A percentile compares a stretch with the other conserved stretches of the same genome.
phyloP scores from a whole-genome alignment of 2,113 vertebrate genomes.

The Aegithalos caudatus region DNA sequence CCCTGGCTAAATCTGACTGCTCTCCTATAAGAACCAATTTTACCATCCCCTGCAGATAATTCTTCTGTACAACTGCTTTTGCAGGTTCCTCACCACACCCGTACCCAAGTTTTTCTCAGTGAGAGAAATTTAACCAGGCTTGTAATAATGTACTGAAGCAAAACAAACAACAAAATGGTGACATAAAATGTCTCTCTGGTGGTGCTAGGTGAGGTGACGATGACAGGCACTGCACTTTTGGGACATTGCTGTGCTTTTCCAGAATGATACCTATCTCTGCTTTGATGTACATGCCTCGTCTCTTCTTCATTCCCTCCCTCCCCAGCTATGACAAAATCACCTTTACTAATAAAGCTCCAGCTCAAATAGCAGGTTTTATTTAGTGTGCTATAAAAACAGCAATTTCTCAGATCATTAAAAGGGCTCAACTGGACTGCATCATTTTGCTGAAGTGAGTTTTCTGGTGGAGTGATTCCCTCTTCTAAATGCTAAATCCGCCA shows the following conservation, averaged over 20 bases:
- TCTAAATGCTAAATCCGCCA: not conserved
- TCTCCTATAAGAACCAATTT: not conserved
- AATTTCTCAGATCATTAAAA: constrained; percentile 76
- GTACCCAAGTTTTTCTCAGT: not conserved
- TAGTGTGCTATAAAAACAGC: constrained; percentile 72
- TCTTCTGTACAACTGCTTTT: not conserved
- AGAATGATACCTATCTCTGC: not conserved
- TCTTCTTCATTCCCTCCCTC: not conserved
- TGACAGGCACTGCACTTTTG: not conserved
- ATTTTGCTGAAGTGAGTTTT: constrained; percentile 65
- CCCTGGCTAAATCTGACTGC: not conserved
- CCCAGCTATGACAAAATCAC: not conserved
- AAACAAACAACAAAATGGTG: not conserved
- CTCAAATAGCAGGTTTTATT: constrained; percentile 73
- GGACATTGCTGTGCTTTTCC: not conserved
- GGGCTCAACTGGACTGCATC: constrained; percentile 56
- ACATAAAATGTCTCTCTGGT: not conserved
- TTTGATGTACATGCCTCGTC: not conserved
- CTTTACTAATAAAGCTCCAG: constrained; percentile 64
- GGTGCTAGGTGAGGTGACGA: not conserved
- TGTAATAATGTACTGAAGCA: not conserved
- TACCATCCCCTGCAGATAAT: not conserved
- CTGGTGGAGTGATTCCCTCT: not conserved
- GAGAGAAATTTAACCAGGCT: not conserved
- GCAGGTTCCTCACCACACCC: not conserved